Percentiles rank a stretch among this genome's conserved stretches.
phyloP scores from a whole-genome alignment of 1,140 invertebrate species.

The Conus betulinus region DNA sequence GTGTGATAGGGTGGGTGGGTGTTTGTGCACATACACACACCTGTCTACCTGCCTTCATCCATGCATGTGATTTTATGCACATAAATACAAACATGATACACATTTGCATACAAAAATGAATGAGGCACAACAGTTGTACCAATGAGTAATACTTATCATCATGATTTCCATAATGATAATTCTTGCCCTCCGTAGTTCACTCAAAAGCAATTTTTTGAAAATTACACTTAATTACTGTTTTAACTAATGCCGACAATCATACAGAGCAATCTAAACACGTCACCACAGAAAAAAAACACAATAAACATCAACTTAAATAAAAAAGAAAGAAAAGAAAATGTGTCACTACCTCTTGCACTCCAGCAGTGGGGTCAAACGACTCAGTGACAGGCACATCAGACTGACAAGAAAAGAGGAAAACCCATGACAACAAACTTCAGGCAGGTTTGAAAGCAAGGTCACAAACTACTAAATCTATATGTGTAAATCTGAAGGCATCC shows the following conservation, averaged over 20 bases:
- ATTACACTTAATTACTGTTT: neutral
- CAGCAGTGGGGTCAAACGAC: constrained; percentile 1
- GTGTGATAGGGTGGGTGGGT: no score
- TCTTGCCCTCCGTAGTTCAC: no score
- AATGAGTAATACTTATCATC: no score
- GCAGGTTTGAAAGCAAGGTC: neutral
- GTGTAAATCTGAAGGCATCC: no score
- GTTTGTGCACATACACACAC: no score
- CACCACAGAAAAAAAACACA: no score
- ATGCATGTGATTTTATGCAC: neutral
- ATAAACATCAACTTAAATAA: neutral
- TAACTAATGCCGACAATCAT: no score
- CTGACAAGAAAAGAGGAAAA: constrained; percentile 6
- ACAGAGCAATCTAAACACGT: neutral
- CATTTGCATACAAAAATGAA: neutral
- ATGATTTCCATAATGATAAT: no score
- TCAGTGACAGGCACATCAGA: constrained; percentile 26
- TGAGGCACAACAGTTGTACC: neutral
- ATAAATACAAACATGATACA: neutral
- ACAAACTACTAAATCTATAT: neutral
- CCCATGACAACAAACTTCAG: constrained; percentile 16
- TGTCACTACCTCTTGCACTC: constrained; percentile 30
- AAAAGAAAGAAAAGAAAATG: neutral
- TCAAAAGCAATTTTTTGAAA: no score
- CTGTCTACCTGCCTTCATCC: no score